phyloP scores from a whole-genome alignment of 1,140 invertebrate species.

The Lucilia cuprina region DNA sequence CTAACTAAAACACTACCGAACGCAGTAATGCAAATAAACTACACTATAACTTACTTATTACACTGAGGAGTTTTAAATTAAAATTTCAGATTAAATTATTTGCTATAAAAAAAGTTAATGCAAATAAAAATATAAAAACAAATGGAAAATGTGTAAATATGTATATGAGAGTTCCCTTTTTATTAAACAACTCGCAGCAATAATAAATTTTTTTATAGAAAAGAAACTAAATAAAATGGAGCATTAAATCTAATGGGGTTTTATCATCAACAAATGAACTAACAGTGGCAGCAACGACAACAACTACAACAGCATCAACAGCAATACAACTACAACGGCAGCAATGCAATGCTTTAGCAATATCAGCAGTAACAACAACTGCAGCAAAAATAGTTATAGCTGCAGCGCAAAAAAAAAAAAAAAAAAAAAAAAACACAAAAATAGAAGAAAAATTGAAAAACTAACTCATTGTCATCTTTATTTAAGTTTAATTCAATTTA shows the following conservation, averaged over 20 bases:
- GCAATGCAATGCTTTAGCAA: neutral
- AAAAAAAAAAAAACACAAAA: too few relatives aligned
- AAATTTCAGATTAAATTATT: neutral
- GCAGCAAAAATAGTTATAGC: too few relatives aligned
- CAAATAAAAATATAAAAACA: neutral
- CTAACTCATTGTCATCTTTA: constrained; percentile 11
- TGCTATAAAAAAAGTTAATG: neutral
- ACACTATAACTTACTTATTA: too few relatives aligned
- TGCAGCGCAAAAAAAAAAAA: too few relatives aligned
- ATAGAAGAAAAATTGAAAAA: neutral
- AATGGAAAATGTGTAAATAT: neutral
- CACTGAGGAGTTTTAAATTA: too few relatives aligned
- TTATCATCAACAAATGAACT: neutral
- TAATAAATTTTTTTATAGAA: neutral
- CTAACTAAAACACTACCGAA: too few relatives aligned
- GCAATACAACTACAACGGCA: neutral
- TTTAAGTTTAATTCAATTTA: constrained; percentile 12
- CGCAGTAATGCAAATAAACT: too few relatives aligned
- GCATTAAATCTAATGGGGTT: neutral
- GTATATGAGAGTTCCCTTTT: neutral
- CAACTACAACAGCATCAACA: neutral
- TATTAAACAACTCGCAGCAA: neutral
- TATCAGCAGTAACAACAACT: neutral
- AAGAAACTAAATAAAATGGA: neutral
- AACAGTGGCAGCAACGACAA: neutral